A percentile compares a stretch with the other conserved stretches of the same genome.
phyloP scores from a whole-genome alignment of 2,113 vertebrate genomes.

The Felis chaus region DNA sequence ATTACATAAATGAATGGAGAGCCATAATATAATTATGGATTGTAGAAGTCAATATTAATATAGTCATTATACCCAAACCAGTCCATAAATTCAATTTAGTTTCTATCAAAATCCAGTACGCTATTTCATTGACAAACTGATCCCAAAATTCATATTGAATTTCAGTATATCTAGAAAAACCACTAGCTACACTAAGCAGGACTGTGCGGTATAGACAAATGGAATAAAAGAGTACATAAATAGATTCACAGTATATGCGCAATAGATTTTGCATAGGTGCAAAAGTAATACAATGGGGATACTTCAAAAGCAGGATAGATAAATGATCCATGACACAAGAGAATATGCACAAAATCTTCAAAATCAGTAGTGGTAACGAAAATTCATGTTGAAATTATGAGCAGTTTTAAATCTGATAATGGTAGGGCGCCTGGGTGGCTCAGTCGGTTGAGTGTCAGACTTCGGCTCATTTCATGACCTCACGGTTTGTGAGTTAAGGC shows the following conservation, averaged over 20 bases:
- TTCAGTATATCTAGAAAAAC: neutral
- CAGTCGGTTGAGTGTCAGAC: too few relatives aligned
- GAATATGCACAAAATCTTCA: neutral
- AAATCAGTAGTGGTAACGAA: neutral
- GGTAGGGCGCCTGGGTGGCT: neutral
- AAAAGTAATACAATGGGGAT: neutral
- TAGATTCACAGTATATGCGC: neutral
- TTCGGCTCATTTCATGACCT: too few relatives aligned
- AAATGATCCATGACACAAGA: neutral
- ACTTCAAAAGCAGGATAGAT: neutral
- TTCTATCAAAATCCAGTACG: neutral
- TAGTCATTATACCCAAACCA: neutral
- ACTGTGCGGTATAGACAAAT: neutral
- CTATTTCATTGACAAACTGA: neutral
- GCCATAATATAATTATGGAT: neutral
- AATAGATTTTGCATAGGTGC: neutral
- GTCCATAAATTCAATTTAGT: slow-evolving; percentile 13
- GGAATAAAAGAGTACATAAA: neutral
- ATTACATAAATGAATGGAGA: neutral
- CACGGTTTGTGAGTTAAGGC: too few relatives aligned
- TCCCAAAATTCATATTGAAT: neutral
- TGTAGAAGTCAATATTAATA: neutral
- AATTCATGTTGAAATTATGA: neutral
- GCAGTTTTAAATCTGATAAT: neutral
- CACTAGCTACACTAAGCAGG: neutral